Conservation (phyloP, 2,113 vertebrate species). For the Syrrhaptes paradoxus region DNA sequence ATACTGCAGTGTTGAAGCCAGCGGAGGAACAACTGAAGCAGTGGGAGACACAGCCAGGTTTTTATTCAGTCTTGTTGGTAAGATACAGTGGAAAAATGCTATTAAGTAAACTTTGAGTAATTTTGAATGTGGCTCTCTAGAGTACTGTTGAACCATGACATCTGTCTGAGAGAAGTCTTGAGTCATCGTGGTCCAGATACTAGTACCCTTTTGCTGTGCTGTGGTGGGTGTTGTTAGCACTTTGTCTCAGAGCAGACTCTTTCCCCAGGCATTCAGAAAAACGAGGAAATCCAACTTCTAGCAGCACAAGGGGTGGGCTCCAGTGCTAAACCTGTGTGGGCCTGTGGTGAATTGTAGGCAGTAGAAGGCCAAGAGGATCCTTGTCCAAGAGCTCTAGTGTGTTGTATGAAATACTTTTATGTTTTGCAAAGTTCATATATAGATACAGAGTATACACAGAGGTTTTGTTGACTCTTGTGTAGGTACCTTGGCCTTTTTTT, state of each 20-base stretch:
- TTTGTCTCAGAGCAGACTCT: not conserved
- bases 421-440: not conserved
- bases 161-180: not conserved
- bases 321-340: not conserved
- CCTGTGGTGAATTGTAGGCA: not conserved
- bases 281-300: not conserved
- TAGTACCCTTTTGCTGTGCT: not conserved
- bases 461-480: not conserved
- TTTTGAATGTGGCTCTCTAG: not conserved
- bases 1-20: conserved; percentile 92
- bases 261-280: not conserved
- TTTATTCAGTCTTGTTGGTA: conserved; percentile 96
- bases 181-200: not conserved
- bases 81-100: conserved; percentile 54
- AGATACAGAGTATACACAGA: not conserved
- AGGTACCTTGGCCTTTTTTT: not conserved
- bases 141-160: not conserved
- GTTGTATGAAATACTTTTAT: not conserved
- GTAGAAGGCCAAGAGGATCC: not conserved
- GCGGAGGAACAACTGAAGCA: conserved; percentile 94
- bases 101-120: not conserved
- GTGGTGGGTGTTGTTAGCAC: not conserved
- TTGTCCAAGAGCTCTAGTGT: not conserved
- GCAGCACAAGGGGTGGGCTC: not conserved
- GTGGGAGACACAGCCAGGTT: conserved; percentile 98